phyloP scores from a whole-genome alignment of 2,888 invertebrate genomes.

The Eupelmus urozonus region DNA sequence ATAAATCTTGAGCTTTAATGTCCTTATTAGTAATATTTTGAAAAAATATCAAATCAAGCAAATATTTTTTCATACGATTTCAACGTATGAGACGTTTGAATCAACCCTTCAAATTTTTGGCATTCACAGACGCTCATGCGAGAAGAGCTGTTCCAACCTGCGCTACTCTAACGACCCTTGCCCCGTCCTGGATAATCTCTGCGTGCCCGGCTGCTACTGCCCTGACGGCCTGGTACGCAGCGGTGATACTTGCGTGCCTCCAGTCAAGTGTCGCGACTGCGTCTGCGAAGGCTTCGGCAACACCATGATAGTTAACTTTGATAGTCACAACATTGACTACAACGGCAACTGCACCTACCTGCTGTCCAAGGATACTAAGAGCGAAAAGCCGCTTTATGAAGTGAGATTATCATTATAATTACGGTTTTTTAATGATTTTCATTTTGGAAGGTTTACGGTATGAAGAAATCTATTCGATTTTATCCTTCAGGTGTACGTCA shows the following conservation, averaged over 20 bases:
- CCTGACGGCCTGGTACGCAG: slow-evolving; percentile 85
- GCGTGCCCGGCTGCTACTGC: slow-evolving; percentile 91
- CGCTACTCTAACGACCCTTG: slow-evolving; percentile 81
- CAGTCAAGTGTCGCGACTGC: slow-evolving; percentile 88
- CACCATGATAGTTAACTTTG: slow-evolving; percentile 90
- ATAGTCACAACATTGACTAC: slow-evolving; percentile 87
- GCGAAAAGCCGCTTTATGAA: slow-evolving; percentile 60
- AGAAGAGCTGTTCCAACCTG: slow-evolving; percentile 85
- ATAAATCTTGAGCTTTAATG: too few species aligned
- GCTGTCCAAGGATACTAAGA: too few species aligned
- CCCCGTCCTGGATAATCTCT: slow-evolving; percentile 71
- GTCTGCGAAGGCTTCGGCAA: slow-evolving; percentile 86
- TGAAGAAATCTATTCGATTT: slow-evolving; percentile 23
- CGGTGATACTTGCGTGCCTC: slow-evolving; percentile 84
- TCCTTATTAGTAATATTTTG: too few species aligned
- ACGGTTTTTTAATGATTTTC: not conserved
- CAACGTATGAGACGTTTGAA: too few species aligned
- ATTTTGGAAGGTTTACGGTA: too few species aligned
- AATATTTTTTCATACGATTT: too few species aligned
- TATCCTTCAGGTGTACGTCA: slow-evolving; percentile 81
- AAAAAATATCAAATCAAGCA: not conserved
- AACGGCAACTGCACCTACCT: slow-evolving; percentile 91
- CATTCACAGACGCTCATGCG: slow-evolving; percentile 81
- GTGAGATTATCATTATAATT: too few species aligned
- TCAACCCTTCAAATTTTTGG: too few species aligned